Evolutionary conservation across 2,888 invertebrate genomes (phyloP).

Genomic region (Penaeus monodon): DNA sequence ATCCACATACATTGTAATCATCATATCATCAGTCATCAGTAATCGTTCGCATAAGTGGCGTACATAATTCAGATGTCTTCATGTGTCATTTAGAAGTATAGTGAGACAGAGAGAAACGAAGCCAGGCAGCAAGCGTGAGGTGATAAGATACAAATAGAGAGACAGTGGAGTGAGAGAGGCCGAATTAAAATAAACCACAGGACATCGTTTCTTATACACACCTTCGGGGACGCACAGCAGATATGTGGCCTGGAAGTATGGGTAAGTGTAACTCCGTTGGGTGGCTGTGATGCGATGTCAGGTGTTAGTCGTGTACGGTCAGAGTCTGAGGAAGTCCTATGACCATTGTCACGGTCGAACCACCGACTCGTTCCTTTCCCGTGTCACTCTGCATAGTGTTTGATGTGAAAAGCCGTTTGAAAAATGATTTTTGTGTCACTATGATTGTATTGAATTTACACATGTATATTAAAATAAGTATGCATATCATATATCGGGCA

Average conservation of each 20-base stretch:
- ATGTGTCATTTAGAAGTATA: too few species aligned
- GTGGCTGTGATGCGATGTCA: slow-evolving; percentile 37
- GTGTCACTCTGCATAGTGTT: slow-evolving; percentile 10
- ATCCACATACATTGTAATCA: not conserved
- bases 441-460: not conserved
- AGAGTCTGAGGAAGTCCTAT: not conserved
- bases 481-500: too few species aligned
- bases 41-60: not conserved
- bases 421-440: too few species aligned
- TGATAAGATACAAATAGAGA: too few species aligned
- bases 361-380: slow-evolving; percentile 39
- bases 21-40: not conserved
- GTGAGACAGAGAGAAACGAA: too few species aligned
- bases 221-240: slow-evolving; percentile 22
- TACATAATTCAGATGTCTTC: too few species aligned
- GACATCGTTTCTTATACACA: not conserved
- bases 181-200: too few species aligned
- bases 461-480: too few species aligned
- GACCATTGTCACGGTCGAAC: not conserved
- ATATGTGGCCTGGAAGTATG: slow-evolving; percentile 36
- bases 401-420: not conserved
- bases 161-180: too few species aligned
- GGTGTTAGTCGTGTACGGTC: slow-evolving; percentile 18
- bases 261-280: slow-evolving; percentile 21
- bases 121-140: too few species aligned